phyloP scores from a whole-genome alignment of 2,888 invertebrate species.

The Dorcus hopei region DNA sequence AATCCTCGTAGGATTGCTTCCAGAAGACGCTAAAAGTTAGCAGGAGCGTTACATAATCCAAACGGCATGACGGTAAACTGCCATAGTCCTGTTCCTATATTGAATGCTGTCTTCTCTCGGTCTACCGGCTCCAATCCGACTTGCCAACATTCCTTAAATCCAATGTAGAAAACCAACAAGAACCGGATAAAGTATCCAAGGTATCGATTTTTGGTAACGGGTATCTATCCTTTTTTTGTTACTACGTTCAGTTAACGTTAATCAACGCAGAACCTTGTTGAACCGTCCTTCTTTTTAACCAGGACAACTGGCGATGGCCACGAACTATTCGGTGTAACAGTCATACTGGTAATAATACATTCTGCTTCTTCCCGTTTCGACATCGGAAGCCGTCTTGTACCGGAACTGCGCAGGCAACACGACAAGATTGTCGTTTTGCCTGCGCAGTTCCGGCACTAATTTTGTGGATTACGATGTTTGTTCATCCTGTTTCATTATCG shows the following conservation, averaged over 20 bases:
- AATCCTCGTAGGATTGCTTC: too few relatives aligned
- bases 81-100: conserved; percentile 22
- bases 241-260: conserved; percentile 17
- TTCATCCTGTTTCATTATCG: neutral
- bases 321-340: too few relatives aligned
- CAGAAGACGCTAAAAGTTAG: conserved; percentile 29
- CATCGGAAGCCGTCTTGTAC: neutral
- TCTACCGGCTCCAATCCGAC: conserved; percentile 17
- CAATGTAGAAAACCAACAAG: conserved; percentile 7
- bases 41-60: conserved; percentile 28
- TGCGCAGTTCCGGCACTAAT: neutral
- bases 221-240: conserved; percentile 19
- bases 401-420: too few relatives aligned
- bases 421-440: too few relatives aligned
- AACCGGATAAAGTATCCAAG: conserved; percentile 21
- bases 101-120: conserved; percentile 29
- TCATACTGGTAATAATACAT: too few relatives aligned
- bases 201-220: conserved; percentile 21
- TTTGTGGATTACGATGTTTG: neutral
- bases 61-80: conserved; percentile 16
- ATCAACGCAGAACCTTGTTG: conserved; percentile 24
- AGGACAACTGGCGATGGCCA: conserved; percentile 17
- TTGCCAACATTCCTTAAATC: conserved; percentile 23
- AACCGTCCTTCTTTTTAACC: conserved; percentile 27
- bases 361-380: too few relatives aligned